Conservation (phyloP, 2,888 invertebrate species). For the Himalopsyche japonica region DNA sequence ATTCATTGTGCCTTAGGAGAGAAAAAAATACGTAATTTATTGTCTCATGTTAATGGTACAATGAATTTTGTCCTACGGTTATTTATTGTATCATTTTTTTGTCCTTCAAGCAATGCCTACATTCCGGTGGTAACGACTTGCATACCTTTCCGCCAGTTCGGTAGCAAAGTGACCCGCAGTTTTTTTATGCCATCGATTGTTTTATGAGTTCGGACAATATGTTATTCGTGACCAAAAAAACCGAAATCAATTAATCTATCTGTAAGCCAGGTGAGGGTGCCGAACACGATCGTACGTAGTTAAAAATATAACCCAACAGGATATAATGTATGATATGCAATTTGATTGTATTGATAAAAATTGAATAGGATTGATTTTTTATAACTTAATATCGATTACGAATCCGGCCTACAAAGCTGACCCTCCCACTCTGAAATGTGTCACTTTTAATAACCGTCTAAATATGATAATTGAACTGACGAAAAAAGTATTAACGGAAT, state of each 20-base stretch:
- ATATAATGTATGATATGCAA: neutral
- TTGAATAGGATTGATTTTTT: neutral
- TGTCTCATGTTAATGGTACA: neutral
- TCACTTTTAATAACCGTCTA: no score
- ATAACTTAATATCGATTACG: neutral
- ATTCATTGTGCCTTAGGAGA: no score
- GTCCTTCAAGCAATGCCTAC: constrained; percentile 14
- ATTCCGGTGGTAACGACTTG: constrained; percentile 13
- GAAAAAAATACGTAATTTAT: neutral
- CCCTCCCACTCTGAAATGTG: no score
- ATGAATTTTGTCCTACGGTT: neutral
- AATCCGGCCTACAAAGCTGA: neutral
- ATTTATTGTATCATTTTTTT: neutral
- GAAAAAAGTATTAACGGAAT: no score
- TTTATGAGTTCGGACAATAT: constrained; percentile 11
- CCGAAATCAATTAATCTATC: constrained; percentile 29
- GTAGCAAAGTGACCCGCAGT: constrained; percentile 23
- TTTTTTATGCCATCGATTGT: constrained; percentile 15
- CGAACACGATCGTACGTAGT: neutral
- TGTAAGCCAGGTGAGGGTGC: neutral
- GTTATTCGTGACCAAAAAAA: constrained; percentile 29
- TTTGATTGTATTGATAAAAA: neutral
- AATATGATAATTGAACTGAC: no score
- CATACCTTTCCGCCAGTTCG: constrained; percentile 2
- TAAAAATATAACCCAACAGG: neutral